A percentile compares a stretch with the other conserved stretches of the same genome.
phyloP scores from a whole-genome alignment of 1,140 invertebrate species.

The Cotesia typhae region DNA sequence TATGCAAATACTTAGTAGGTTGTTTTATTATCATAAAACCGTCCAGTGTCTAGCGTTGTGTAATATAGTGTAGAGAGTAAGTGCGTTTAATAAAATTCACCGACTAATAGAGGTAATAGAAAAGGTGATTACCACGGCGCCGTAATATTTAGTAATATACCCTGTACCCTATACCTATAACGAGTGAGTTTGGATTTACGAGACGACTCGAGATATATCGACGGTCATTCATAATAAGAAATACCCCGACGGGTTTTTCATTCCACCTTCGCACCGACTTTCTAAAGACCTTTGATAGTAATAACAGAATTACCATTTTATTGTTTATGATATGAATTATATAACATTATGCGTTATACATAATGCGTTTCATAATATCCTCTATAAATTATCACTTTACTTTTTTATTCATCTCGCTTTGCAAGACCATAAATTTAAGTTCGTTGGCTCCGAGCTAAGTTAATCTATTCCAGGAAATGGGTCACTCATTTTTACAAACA shows the following conservation, averaged over 20 bases:
- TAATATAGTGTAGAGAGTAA: slow-evolving; percentile 35
- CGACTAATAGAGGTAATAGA: slow-evolving; percentile 59
- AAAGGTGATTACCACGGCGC: slow-evolving; percentile 52
- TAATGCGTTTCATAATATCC: too few relatives aligned
- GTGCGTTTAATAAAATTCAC: slow-evolving; percentile 53
- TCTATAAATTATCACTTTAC: too few relatives aligned
- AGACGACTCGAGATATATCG: slow-evolving; percentile 19
- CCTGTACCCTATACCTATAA: slow-evolving; percentile 27
- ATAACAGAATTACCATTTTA: neutral
- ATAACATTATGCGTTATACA: too few relatives aligned
- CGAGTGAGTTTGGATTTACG: slow-evolving; percentile 35
- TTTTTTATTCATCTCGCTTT: too few relatives aligned
- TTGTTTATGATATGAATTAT: too few relatives aligned
- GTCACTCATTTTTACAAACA: too few relatives aligned
- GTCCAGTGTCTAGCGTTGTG: slow-evolving; percentile 25
- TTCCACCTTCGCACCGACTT: neutral
- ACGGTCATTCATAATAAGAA: slow-evolving; percentile 27
- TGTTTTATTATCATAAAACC: slow-evolving; percentile 59
- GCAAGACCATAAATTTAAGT: too few relatives aligned
- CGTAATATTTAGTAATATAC: slow-evolving; percentile 49
- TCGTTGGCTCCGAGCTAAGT: too few relatives aligned
- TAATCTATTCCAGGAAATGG: too few relatives aligned
- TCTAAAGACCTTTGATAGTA: slow-evolving; percentile 20
- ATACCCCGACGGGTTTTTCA: slow-evolving; percentile 16
- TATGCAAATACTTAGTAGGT: slow-evolving; percentile 47